Evolutionary conservation across 2,797 vertebrate species (phyloP).

Genomic region (Aeoliscus strigatus): DNA sequence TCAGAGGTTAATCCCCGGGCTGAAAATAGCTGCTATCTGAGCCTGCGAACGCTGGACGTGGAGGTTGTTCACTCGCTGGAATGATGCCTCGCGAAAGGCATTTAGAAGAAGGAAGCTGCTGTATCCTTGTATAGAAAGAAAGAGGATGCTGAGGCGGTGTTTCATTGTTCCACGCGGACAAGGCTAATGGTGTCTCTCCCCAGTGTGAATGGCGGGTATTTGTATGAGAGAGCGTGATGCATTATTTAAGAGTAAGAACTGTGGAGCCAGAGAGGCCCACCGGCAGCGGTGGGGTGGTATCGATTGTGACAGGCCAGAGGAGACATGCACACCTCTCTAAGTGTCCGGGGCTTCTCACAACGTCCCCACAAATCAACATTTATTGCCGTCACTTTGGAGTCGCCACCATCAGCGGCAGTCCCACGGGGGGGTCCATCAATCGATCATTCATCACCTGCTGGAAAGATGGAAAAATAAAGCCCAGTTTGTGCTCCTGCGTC

Average conservation of each 20-base stretch:
- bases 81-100: conserved; percentile 45
- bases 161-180: conserved; percentile 46
- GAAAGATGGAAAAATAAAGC: conserved; percentile 68
- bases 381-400: conserved; percentile 67
- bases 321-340: conserved; percentile 68
- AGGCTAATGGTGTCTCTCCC: conserved; percentile 58
- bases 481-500: no score
- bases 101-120: conserved; percentile 39
- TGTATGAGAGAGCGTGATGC: conserved; percentile 57
- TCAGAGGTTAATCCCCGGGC: conserved; percentile 59
- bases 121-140: conserved; percentile 34
- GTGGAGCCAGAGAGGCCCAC: conserved; percentile 56
- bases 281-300: conserved; percentile 53
- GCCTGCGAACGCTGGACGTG: conserved; percentile 56
- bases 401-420: conserved; percentile 59
- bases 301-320: conserved; percentile 68
- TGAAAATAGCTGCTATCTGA: conserved; percentile 57
- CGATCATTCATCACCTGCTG: conserved; percentile 69
- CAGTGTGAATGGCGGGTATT: conserved; percentile 55
- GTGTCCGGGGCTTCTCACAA: conserved; percentile 67
- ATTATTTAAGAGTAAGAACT: conserved; percentile 72
- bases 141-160: conserved; percentile 37
- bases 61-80: conserved; percentile 55
- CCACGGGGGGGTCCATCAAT: conserved; percentile 63
- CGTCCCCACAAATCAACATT: conserved; percentile 69